These are phyloP conservation scores for Holcopasites calliopsidis DNA, from an alignment of 1,140 invertebrate species.

Conservation along the genomic window DNA sequence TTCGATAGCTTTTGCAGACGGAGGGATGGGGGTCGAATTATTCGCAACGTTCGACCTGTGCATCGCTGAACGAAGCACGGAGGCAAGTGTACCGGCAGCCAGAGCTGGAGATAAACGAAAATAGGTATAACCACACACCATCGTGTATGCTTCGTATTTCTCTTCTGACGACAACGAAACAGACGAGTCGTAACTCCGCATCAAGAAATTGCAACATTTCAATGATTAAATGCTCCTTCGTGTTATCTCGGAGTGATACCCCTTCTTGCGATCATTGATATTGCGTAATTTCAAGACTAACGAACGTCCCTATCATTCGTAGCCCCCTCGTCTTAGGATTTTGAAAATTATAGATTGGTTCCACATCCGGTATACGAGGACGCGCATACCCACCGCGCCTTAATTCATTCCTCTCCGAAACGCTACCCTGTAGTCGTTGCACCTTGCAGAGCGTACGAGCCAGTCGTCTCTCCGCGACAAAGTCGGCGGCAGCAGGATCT, in stretches of 20 bases:
- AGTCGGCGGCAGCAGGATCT: constrained; percentile 70
- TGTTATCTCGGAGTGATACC: background rate
- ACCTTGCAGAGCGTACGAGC: constrained; percentile 13
- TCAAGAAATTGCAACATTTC: too few relatives aligned
- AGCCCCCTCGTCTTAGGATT: constrained; percentile 28
- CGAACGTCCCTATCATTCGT: constrained; percentile 32
- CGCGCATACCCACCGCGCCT: constrained; percentile 36
- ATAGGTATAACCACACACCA: constrained; percentile 4
- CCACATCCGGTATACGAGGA: constrained; percentile 53
- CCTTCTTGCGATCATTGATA: constrained; percentile 52
- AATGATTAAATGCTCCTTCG: background rate
- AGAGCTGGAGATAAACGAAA: background rate
- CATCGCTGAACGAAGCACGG: background rate
- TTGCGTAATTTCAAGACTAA: constrained; percentile 47
- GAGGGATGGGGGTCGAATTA: constrained; percentile 24
- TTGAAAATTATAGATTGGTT: constrained; percentile 61
- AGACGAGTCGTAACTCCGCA: too few relatives aligned
- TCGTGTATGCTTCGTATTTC: too few relatives aligned
- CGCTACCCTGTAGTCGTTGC: background rate
- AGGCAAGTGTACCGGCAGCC: constrained; percentile 16
- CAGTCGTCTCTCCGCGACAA: constrained; percentile 3
- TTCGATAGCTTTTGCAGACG: too few relatives aligned
- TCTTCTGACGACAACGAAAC: too few relatives aligned
- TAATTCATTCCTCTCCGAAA: background rate
- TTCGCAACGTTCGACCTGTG: constrained; percentile 27